Base-by-base conservation (phyloP, 2,113 vertebrate species). In the Lipophrys pholis region DNA sequence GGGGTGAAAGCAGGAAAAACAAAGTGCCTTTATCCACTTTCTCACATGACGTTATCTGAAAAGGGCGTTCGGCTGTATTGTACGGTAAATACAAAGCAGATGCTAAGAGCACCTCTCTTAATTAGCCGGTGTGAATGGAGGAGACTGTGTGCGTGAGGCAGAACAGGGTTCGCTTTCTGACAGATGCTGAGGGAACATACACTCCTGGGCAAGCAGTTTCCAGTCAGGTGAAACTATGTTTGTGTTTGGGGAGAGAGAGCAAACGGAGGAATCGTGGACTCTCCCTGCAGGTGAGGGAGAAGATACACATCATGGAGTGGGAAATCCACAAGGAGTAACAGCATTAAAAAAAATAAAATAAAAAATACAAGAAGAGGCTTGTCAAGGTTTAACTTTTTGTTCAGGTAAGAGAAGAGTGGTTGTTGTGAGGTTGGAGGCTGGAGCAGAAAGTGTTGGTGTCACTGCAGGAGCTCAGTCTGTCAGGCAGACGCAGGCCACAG, bases 161-260 rank as follows among this genome's bases (percentile, higher is more conserved):
- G 80, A 86, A 86, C 73, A 38, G 17, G 4, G 15, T 71, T 69
- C 5, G 11, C 45, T 73, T 76, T 75, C 51, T 61, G 78, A 87
- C 80, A 80, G 84, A 88, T 76, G 87, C 72, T 72, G 46, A 63
- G 80, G 74, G 74, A 76, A 62, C 65, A 40, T 5, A 48, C 36
- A 80, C 55, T 83, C 65, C 48, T 62, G 73, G 39, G 66, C 69
- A 84, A 65, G 54, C 30, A 63, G 46, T 46, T 1, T 30, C 40
- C 73, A 82, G 52, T 85, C 82, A 80, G 75, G 78, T 90, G 81
- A 81, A 85, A 76, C 7, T 38, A 36, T 30, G 46, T 69, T 76
- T 68, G n/a, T 78, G 67, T 80, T 79, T 2, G 6, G 62, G 68
- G 21, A 30, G 69, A 82, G 6, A 62, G 46, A 45, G 8, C 56